These are phyloP conservation scores for Barbus barbus DNA, from an alignment of 2,113 vertebrate genomes.

Conservation along the genomic window DNA sequence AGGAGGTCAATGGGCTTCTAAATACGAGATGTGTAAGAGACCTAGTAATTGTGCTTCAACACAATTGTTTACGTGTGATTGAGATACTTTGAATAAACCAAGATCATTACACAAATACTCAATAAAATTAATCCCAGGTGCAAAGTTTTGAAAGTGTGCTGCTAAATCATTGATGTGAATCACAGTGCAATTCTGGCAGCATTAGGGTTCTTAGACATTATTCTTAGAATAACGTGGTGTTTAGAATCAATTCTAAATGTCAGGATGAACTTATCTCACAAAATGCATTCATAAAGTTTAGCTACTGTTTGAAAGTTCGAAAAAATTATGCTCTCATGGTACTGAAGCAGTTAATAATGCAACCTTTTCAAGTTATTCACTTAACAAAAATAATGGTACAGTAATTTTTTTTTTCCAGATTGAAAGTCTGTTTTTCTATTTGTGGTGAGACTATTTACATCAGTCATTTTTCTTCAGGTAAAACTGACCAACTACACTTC, in stretches of 20 bases:
- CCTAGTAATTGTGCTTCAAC: neutral
- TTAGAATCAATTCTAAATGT: neutral
- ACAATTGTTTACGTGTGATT: neutral
- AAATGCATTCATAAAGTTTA: neutral
- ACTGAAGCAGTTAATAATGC: neutral
- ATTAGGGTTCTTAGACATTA: neutral
- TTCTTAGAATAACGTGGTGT: too few species aligned
- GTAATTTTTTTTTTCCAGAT: neutral
- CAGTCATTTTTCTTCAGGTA: neutral
- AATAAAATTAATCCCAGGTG: neutral
- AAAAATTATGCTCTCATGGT: neutral
- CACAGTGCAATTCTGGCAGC: neutral
- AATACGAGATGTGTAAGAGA: too few species aligned
- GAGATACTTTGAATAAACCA: neutral
- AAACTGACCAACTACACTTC: neutral
- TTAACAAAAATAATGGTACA: neutral
- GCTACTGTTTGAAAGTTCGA: neutral
- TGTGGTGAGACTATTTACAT: neutral
- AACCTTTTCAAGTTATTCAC: too few species aligned
- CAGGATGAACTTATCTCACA: neutral
- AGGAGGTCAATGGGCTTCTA: too few species aligned
- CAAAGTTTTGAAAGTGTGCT: neutral
- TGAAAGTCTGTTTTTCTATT: neutral
- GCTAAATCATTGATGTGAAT: too few species aligned
- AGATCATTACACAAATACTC: neutral